Base-by-base conservation (phyloP, 2,888 invertebrate genomes). In the Pseudanteris insignis region DNA sequence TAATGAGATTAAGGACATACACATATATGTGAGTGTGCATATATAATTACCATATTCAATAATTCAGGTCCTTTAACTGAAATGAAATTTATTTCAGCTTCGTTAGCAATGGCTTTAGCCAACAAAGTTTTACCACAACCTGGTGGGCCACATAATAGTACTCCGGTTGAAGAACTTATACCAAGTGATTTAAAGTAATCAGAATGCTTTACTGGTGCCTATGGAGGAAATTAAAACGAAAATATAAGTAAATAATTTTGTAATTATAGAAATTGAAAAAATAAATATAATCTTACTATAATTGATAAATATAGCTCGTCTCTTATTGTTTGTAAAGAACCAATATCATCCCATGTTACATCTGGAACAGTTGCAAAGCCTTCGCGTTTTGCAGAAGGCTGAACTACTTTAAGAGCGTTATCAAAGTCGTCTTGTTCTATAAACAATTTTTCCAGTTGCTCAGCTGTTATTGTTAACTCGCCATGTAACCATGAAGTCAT, bases 31-130 rank as follows among this genome's bases (percentile, higher is more conserved):
- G 7, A 7, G 7, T 5, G 21, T 5, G 7, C 4, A 7, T 21
- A 21, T n/a, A 26, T 28, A 8, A 6, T 81, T 80, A 92, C 92
- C 98, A 98, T 99, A 76, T 96, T 98, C 51, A 99, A 84, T 44
- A 99, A 81, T 81, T 99, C 99, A 0, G 99, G 98, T 9, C 99
- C 99, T 82, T 98, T 99, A 1, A 99, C 96, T 4, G 96, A 96
- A 70, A 99, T 96, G 71, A 99, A 99, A 82, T 98, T 99, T 28
- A 99, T 93, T 21, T 96, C 96, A 26, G 97, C 95, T 82, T 99
- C 88, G 40, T 93, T 92, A 13, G 92, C 90, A 69, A 93, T 89
- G 1, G 92, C 91, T 75, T 89, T 84, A 0, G 92, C 93, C 55
- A 93, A 73, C 47, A 92, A 82, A 2, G 91, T 91, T 81, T 93